phyloP scores from a whole-genome alignment of 2,113 vertebrate genomes.

The Pseudopipra pipra region DNA sequence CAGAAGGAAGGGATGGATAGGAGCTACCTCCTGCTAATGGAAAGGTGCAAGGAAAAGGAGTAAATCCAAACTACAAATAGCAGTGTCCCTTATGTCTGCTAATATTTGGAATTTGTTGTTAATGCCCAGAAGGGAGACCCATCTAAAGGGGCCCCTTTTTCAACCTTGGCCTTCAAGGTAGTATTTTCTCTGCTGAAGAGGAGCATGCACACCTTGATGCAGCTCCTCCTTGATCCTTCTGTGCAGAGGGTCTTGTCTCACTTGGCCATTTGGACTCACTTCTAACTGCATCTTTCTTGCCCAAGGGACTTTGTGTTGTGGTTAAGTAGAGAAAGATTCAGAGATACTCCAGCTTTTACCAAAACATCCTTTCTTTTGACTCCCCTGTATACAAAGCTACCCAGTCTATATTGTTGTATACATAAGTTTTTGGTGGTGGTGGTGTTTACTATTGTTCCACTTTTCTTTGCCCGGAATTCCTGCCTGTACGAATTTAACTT shows the following conservation, averaged over 20 bases:
- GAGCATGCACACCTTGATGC: accelerated
- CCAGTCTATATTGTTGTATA: background rate
- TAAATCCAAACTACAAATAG: background rate
- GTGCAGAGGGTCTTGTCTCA: background rate
- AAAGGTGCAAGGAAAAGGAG: background rate
- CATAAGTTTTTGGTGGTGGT: background rate
- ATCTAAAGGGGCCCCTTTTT: background rate
- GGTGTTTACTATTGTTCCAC: background rate
- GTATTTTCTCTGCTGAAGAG: background rate
- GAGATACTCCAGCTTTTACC: background rate
- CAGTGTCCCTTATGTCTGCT: background rate
- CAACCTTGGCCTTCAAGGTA: background rate
- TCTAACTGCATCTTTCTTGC: background rate
- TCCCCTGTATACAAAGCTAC: background rate
- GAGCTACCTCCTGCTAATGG: background rate
- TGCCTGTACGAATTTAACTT: background rate
- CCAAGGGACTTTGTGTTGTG: background rate
- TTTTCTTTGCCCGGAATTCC: background rate
- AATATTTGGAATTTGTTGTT: background rate
- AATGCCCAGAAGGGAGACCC: background rate
- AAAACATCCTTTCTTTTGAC: background rate
- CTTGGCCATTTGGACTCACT: background rate
- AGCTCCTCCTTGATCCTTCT: background rate
- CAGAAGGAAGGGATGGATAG: background rate
- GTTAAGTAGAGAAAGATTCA: background rate